Percentiles rank a stretch among this genome's conserved stretches.
These are phyloP conservation scores for Microhierax caerulescens DNA, from an alignment of 2,797 vertebrate genomes.

Conservation along the genomic window DNA sequence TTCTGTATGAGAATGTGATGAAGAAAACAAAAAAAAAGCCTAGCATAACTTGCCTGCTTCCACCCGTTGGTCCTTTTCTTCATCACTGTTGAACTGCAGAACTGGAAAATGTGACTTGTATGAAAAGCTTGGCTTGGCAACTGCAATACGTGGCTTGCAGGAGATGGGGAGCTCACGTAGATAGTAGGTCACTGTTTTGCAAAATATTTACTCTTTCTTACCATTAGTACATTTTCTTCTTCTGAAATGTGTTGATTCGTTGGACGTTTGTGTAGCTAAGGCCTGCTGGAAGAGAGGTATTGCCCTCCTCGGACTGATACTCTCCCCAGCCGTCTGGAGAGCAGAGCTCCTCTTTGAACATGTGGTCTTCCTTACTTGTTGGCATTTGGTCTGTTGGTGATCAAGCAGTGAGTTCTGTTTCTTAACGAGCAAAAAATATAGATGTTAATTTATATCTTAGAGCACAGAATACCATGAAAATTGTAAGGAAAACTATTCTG, in stretches of 20 bases:
- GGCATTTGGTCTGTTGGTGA: background rate
- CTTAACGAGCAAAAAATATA: background rate
- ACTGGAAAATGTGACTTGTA: background rate
- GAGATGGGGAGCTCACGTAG: background rate
- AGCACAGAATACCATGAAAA: background rate
- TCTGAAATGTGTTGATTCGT: background rate
- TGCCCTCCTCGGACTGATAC: background rate
- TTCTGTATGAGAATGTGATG: background rate
- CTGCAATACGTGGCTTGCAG: background rate
- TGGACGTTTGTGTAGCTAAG: background rate
- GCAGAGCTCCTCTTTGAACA: background rate
- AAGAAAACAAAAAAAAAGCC: background rate
- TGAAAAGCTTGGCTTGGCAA: background rate
- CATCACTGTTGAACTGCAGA: background rate
- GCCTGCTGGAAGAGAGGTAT: background rate
- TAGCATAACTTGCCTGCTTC: background rate
- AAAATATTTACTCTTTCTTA: background rate
- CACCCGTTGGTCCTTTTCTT: background rate
- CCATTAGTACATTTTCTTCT: background rate
- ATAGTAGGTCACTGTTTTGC: background rate
- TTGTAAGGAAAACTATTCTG: background rate
- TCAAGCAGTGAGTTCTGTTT: background rate
- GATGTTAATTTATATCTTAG: background rate
- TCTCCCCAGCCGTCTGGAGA: background rate
- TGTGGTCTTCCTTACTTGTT: background rate